A percentile compares a stretch with the other conserved stretches of the same genome.
These are phyloP conservation scores for Drosophila multiciliata DNA, from an alignment of 2,888 invertebrate species.

Conservation along the genomic window DNA sequence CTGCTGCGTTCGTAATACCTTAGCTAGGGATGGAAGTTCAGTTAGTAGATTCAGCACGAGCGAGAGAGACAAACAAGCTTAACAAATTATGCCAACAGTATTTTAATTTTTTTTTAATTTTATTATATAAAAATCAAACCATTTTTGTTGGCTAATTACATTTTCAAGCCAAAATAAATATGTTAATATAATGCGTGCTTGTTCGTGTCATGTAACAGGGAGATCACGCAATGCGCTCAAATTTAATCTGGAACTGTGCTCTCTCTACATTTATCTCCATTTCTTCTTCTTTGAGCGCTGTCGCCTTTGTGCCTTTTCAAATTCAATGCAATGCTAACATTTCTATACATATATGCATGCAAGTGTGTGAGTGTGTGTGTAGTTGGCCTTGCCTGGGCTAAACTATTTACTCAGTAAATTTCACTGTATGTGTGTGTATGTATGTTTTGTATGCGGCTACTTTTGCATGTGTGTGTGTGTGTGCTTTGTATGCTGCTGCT, in stretches of 20 bases:
- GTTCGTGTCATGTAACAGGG: background rate
- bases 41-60: background rate
- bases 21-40: background rate
- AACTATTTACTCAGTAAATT: constrained; percentile 60
- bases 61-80: background rate
- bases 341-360: constrained; percentile 10
- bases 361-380: constrained; percentile 12
- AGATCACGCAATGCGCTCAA: background rate
- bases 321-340: constrained; percentile 66
- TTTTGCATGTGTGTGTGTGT: constrained; percentile 22
- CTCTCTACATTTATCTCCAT: background rate
- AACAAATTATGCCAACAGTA: background rate
- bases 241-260: constrained; percentile 31
- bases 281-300: constrained; percentile 24
- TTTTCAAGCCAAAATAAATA: background rate
- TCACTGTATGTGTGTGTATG: constrained; percentile 5
- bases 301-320: constrained; percentile 64
- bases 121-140: background rate
- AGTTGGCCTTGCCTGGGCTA: constrained; percentile 50
- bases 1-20: constrained; percentile 70
- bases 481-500: constrained; percentile 26
- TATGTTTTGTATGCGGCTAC: constrained; percentile 25
- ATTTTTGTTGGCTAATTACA: background rate
- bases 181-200: background rate
- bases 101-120: background rate